Percentiles rank a stretch among this genome's conserved stretches.
phyloP scores from a whole-genome alignment of 1,140 invertebrate genomes.

The Drosophila punjabiensis region DNA sequence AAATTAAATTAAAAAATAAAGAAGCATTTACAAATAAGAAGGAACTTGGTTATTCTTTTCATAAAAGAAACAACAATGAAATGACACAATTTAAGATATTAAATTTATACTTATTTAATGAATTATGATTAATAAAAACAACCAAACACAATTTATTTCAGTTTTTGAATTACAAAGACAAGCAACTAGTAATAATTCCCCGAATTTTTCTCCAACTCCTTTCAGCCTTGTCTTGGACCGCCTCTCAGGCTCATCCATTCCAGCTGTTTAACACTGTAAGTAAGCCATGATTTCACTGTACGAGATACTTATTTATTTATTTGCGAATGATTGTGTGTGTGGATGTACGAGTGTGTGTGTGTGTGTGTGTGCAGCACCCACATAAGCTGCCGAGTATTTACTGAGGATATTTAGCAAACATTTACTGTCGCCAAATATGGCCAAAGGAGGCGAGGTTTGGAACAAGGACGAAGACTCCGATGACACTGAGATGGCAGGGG shows the following conservation, averaged over 20 bases:
- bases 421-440: constrained; percentile 62
- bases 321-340: constrained; percentile 38
- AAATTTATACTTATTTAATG: too few relatives aligned
- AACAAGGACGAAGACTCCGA: background rate
- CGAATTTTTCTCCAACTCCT: background rate
- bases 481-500: constrained; percentile 33
- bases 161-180: background rate
- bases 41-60: too few relatives aligned
- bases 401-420: constrained; percentile 70
- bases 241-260: background rate
- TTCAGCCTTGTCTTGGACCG: background rate
- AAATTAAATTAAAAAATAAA: too few relatives aligned
- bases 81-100: too few relatives aligned
- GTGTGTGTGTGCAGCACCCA: constrained; percentile 34
- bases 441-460: constrained; percentile 9
- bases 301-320: constrained; percentile 49
- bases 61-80: too few relatives aligned
- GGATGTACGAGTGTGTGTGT: constrained; percentile 31
- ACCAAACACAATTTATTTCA: too few relatives aligned
- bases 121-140: too few relatives aligned
- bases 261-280: constrained; percentile 27
- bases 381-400: constrained; percentile 61
- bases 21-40: too few relatives aligned
- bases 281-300: constrained; percentile 48
- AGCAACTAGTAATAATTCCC: background rate